Conservation (phyloP, 2,888 invertebrate species). For the Scaptomyza cyrtandrae region DNA sequence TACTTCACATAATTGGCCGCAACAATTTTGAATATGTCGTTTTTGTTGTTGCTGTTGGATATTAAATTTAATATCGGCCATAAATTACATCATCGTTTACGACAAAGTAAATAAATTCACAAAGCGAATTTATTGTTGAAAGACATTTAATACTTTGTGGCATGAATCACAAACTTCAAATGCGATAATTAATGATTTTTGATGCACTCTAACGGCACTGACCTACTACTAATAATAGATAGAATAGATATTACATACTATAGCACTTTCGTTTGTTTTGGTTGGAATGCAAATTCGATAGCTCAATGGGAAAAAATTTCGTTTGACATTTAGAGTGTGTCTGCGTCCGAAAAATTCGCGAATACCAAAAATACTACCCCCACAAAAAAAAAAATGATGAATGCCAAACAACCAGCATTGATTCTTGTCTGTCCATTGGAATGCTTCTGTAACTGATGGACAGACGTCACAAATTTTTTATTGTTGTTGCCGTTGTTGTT, state of each 20-base stretch:
- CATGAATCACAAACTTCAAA: constrained; percentile 29
- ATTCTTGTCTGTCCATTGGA: constrained; percentile 24
- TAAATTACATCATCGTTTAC: constrained; percentile 74
- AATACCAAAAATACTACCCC: constrained; percentile 49
- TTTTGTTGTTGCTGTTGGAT: constrained; percentile 32
- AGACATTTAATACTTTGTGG: constrained; percentile 51
- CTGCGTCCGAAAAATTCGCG: constrained; percentile 63
- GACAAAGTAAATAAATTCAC: constrained; percentile 26
- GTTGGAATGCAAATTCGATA: constrained; percentile 60
- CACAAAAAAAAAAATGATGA: constrained; percentile 66
- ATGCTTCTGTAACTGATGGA: constrained; percentile 68
- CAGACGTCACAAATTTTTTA: constrained; percentile 59
- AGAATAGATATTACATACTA: constrained; percentile 26
- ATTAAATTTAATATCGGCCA: constrained; percentile 70
- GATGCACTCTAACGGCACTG: constrained; percentile 50
- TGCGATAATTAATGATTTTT: constrained; percentile 46
- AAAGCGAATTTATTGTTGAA: constrained; percentile 2
- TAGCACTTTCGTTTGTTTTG: constrained; percentile 29
- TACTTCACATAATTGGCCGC: constrained; percentile 67
- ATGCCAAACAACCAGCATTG: constrained; percentile 64
- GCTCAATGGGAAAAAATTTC: constrained; percentile 21
- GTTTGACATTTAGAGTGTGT: constrained; percentile 64
- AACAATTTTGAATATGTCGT: constrained; percentile 45
- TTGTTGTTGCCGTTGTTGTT: constrained; percentile 20
- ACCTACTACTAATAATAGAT: constrained; percentile 42